A percentile compares a stretch with the other conserved stretches of the same genome.
phyloP scores from a whole-genome alignment of 2,888 invertebrate genomes.

The Thalpophila matura region DNA sequence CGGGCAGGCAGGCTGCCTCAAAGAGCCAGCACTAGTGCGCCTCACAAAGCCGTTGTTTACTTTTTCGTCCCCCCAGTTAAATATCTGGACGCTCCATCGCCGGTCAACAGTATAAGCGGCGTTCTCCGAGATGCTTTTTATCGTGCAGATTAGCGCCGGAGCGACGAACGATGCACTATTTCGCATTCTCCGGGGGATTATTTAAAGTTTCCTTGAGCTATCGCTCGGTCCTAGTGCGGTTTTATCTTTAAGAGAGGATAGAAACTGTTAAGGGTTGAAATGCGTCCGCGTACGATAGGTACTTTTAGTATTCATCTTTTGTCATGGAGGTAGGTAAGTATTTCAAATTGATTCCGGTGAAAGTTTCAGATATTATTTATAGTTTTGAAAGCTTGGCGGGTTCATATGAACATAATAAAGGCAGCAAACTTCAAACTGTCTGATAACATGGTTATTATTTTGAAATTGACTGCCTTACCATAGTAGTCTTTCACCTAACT shows the following conservation, averaged over 20 bases:
- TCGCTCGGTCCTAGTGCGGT: conserved; percentile 43
- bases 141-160: conserved; percentile 77
- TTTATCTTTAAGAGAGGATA: conserved; percentile 26
- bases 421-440: too few species aligned
- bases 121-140: conserved; percentile 76
- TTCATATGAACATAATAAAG: too few species aligned
- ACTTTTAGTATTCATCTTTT: too few species aligned
- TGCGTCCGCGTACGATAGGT: background rate
- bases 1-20: conserved; percentile 61
- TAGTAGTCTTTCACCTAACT: background rate
- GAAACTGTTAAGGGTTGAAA: conserved; percentile 23
- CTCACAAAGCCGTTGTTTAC: conserved; percentile 78
- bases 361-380: background rate
- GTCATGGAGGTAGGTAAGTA: too few species aligned
- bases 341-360: background rate
- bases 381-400: too few species aligned
- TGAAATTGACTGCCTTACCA: too few species aligned
- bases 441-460: too few species aligned
- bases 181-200: conserved; percentile 78
- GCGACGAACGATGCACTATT: conserved; percentile 76
- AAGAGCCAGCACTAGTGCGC: conserved; percentile 64
- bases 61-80: conserved; percentile 78
- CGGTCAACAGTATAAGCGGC: conserved; percentile 79
- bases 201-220: conserved; percentile 75
- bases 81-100: conserved; percentile 81